These are phyloP conservation scores for Drosophila tanythrix DNA, from an alignment of 2,888 invertebrate genomes.

Conservation along the genomic window DNA sequence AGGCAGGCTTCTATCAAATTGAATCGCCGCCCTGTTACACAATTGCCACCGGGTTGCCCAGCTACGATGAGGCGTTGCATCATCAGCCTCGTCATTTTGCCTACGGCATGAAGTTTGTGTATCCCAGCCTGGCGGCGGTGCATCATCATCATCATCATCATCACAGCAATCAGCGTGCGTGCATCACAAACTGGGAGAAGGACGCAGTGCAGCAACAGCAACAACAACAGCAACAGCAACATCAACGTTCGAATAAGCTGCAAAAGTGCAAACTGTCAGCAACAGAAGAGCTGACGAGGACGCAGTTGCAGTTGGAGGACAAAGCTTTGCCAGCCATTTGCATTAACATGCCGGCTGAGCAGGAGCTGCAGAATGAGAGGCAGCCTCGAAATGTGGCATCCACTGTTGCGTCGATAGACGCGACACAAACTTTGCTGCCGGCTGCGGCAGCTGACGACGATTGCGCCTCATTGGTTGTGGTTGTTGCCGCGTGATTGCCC, in stretches of 20 bases:
- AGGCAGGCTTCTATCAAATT: slow-evolving; percentile 83
- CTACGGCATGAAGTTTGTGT: slow-evolving; percentile 84
- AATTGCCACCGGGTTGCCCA: slow-evolving; percentile 88
- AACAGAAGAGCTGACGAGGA: slow-evolving; percentile 50
- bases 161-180: slow-evolving; percentile 53
- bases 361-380: slow-evolving; percentile 32
- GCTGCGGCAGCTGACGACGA: slow-evolving; percentile 76
- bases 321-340: slow-evolving; percentile 69
- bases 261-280: slow-evolving; percentile 78
- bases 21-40: slow-evolving; percentile 88
- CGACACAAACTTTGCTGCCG: slow-evolving; percentile 64
- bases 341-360: slow-evolving; percentile 76
- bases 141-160: slow-evolving; percentile 80
- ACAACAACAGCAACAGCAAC: slow-evolving; percentile 16
- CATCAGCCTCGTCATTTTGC: slow-evolving; percentile 85
- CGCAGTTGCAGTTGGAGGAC: slow-evolving; percentile 37
- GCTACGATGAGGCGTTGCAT: slow-evolving; percentile 88
- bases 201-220: slow-evolving; percentile 60
- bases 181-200: slow-evolving; percentile 77
- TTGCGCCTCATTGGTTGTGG: slow-evolving; percentile 74
- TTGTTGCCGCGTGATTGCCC: slow-evolving; percentile 79
- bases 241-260: slow-evolving; percentile 54
- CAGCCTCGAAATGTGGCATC: slow-evolving; percentile 44
- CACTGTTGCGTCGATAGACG: slow-evolving; percentile 42
- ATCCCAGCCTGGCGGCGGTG: slow-evolving; percentile 82